Evolutionary conservation across 2,888 invertebrate genomes (phyloP).

Genomic region (Drosophila antonietae): DNA sequence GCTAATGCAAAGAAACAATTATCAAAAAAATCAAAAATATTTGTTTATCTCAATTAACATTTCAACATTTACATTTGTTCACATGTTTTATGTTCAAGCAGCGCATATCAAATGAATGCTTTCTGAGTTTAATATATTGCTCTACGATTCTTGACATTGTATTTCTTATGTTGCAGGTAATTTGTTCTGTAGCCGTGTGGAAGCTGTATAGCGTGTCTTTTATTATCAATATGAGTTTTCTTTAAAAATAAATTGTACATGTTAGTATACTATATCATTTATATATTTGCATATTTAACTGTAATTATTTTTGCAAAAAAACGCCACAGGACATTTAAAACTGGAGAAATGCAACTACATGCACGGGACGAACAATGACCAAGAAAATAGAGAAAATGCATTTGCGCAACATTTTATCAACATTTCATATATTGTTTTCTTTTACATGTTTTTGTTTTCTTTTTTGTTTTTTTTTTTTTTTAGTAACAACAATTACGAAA

Average conservation of each 20-base stretch:
- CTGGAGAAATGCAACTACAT: constrained; percentile 65
- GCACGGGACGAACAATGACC: constrained; percentile 65
- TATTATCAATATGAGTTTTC: constrained; percentile 54
- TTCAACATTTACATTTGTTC: constrained; percentile 50
- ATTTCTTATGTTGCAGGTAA: constrained; percentile 43
- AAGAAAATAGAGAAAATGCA: constrained; percentile 46
- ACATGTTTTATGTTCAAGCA: constrained; percentile 42
- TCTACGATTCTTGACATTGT: constrained; percentile 47
- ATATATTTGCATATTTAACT: constrained; percentile 60
- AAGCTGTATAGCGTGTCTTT: constrained; percentile 41
- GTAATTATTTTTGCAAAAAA: constrained; percentile 59
- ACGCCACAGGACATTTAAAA: constrained; percentile 63
- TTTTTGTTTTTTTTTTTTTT: constrained; percentile 1
- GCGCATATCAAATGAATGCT: constrained; percentile 47
- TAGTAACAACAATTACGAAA: constrained; percentile 59
- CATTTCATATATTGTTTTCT: constrained; percentile 31
- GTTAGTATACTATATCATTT: constrained; percentile 31
- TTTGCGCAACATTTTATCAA: constrained; percentile 60
- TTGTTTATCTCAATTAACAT: constrained; percentile 45
- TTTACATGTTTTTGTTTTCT: background rate
- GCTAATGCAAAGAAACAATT: background rate
- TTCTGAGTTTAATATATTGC: constrained; percentile 63
- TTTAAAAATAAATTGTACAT: constrained; percentile 65
- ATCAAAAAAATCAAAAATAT: constrained; percentile 8
- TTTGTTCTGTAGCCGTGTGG: constrained; percentile 43